Evolutionary conservation across 1,140 invertebrate species (phyloP).

Genomic region (Dendrolimus kikuchii): DNA sequence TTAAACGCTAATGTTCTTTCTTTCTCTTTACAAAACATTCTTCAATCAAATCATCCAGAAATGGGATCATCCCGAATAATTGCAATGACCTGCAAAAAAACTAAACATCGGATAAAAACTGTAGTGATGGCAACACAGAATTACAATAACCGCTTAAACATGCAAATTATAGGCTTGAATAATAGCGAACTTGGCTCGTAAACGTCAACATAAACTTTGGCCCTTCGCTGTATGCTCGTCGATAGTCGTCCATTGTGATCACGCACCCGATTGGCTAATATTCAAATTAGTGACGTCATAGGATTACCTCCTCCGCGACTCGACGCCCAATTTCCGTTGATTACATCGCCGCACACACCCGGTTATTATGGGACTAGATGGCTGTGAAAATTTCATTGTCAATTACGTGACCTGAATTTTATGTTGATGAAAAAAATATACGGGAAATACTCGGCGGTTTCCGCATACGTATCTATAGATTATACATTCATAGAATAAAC

Average conservation of each 20-base stretch:
- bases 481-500: no score
- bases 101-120: neutral
- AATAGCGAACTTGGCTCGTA: slow-evolving; percentile 20
- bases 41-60: no score
- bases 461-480: no score
- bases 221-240: slow-evolving; percentile 1
- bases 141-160: slow-evolving; percentile 11
- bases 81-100: no score
- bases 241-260: slow-evolving; percentile 15
- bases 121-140: slow-evolving; percentile 2
- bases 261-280: slow-evolving; percentile 25
- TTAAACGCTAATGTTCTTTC: no score
- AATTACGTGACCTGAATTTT: no score
- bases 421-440: no score
- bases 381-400: neutral
- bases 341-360: slow-evolving; percentile 5
- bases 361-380: slow-evolving; percentile 1
- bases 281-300: slow-evolving; percentile 40
- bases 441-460: no score
- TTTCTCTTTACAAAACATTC: no score
- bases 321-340: slow-evolving; percentile 23
- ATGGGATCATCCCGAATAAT: no score
- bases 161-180: slow-evolving; percentile 6
- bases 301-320: slow-evolving; percentile 26
- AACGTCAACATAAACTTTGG: slow-evolving; percentile 20